phyloP scores from a whole-genome alignment of 2,113 vertebrate genomes.

The Chaenocephalus aceratus region DNA sequence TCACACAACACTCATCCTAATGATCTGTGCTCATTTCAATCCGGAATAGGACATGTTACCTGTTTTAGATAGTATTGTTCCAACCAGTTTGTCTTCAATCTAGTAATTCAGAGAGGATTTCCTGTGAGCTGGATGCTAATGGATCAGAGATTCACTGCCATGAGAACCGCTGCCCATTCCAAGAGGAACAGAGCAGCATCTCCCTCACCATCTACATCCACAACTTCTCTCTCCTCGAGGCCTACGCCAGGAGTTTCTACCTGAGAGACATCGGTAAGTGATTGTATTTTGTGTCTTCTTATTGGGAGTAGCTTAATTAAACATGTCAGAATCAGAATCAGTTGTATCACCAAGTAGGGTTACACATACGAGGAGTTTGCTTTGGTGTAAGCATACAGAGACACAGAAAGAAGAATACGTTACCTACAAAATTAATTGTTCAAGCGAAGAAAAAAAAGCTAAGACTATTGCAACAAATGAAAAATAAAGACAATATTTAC shows the following conservation, averaged over 20 bases:
- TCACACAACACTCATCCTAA: neutral
- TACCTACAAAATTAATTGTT: too few relatives aligned
- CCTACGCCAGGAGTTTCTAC: constrained; percentile 75
- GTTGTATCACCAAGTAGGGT: too few relatives aligned
- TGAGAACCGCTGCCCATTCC: constrained; percentile 60
- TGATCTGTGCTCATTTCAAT: neutral
- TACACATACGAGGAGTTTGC: too few relatives aligned
- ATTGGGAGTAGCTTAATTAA: too few relatives aligned
- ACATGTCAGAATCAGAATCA: too few relatives aligned
- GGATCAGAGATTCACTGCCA: constrained; percentile 68
- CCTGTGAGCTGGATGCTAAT: constrained; percentile 70
- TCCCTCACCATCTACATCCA: constrained; percentile 68
- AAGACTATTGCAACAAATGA: too few relatives aligned
- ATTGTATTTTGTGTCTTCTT: neutral
- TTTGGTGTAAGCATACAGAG: too few relatives aligned
- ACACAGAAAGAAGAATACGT: too few relatives aligned
- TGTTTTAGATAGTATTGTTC: neutral
- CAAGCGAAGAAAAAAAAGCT: too few relatives aligned
- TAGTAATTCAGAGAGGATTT: constrained; percentile 60
- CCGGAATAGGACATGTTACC: neutral
- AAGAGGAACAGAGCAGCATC: constrained; percentile 77
- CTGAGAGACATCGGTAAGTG: constrained; percentile 80
- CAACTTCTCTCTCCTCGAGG: constrained; percentile 70
- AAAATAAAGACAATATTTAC: too few relatives aligned
- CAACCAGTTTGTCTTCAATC: neutral